A percentile compares a stretch with the other conserved stretches of the same genome.
These are phyloP conservation scores for Arge pagana DNA, from an alignment of 2,888 invertebrate species.

Conservation along the genomic window DNA sequence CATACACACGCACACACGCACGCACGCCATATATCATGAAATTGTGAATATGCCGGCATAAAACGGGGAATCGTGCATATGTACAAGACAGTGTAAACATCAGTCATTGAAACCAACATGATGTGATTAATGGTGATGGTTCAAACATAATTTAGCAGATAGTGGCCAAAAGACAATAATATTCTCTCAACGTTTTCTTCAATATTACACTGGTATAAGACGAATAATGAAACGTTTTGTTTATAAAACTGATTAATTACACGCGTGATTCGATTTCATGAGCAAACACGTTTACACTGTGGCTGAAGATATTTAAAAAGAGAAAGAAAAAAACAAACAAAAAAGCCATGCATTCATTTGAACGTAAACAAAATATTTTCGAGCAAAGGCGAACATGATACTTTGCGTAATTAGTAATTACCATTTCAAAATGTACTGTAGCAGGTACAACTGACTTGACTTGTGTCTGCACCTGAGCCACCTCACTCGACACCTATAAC, in stretches of 20 bases:
- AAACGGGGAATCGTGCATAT: slow-evolving; percentile 49
- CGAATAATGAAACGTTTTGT: no score
- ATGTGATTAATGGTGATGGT: no score
- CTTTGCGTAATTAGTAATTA: slow-evolving; percentile 40
- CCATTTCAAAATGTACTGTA: slow-evolving; percentile 55
- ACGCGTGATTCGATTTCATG: slow-evolving; percentile 6
- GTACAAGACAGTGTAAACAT: slow-evolving; percentile 42
- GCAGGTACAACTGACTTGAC: slow-evolving; percentile 51
- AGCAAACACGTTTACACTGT: slow-evolving; percentile 7
- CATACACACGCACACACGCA: no score
- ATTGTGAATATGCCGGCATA: slow-evolving; percentile 57
- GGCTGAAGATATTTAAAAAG: neutral
- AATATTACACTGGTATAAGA: no score
- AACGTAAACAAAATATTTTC: neutral
- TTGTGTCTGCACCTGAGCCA: slow-evolving; percentile 54
- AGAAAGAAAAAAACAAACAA: neutral
- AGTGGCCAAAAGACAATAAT: no score
- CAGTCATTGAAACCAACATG: neutral
- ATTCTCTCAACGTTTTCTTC: no score
- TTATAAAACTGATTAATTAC: no score
- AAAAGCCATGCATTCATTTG: slow-evolving; percentile 1
- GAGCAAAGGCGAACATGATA: slow-evolving; percentile 5
- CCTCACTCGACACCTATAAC: slow-evolving; percentile 55
- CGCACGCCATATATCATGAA: no score
- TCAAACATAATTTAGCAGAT: no score